phyloP scores from a whole-genome alignment of 2,888 invertebrate species.

The Troilus luridus region DNA sequence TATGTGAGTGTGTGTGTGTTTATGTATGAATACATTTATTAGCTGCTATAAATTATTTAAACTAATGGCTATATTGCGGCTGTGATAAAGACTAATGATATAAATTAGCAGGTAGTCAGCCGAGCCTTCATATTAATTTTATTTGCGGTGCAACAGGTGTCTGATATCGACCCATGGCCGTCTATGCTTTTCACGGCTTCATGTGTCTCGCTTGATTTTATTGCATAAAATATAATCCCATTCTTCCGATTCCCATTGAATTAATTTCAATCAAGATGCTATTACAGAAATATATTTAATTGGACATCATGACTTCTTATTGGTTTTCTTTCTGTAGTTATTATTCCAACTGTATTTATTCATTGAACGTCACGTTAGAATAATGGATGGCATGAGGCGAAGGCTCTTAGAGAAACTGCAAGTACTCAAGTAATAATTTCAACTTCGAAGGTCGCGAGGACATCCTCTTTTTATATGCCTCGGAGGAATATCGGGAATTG shows the following conservation, averaged over 20 bases:
- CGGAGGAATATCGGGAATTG: too few species aligned
- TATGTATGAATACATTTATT: not conserved
- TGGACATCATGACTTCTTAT: too few species aligned
- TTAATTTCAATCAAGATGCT: not conserved
- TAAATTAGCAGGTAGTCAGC: conserved; percentile 28
- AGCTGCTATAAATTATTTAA: not conserved
- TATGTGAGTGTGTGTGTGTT: too few species aligned
- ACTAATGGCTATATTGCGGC: not conserved
- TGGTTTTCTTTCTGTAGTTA: too few species aligned
- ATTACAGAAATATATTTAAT: too few species aligned
- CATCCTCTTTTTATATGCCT: too few species aligned
- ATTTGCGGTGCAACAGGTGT: conserved; percentile 51
- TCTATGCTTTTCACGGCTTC: conserved; percentile 12
- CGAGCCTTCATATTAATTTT: conserved; percentile 40
- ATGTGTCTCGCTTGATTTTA: not conserved
- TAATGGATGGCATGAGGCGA: too few species aligned
- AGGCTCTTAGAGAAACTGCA: too few species aligned
- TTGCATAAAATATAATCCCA: not conserved
- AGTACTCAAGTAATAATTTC: too few species aligned
- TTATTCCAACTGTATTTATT: too few species aligned
- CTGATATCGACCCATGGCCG: not conserved
- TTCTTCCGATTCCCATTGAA: not conserved
- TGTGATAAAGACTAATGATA: conserved; percentile 20
- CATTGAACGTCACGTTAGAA: too few species aligned
- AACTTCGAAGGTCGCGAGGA: too few species aligned